Percentiles rank a stretch among this genome's conserved stretches.
Conservation (phyloP, 2,888 invertebrate species). For the Cremastinae sp. region DNA sequence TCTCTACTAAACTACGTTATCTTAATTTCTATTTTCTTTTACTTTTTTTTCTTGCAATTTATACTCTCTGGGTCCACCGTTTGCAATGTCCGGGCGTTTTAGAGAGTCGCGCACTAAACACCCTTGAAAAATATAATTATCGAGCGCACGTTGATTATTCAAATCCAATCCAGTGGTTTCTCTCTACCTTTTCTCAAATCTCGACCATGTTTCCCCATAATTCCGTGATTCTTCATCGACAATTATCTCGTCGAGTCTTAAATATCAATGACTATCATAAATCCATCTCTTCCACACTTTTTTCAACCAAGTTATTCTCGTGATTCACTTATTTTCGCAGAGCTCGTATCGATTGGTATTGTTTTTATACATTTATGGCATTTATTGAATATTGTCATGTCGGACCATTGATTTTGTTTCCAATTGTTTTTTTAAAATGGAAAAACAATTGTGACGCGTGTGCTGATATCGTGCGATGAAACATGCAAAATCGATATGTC, state of each 20-base stretch:
- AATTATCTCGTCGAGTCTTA: slow-evolving; percentile 69
- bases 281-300: slow-evolving; percentile 58
- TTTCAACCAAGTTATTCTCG: slow-evolving; percentile 38
- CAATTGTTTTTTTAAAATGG: slow-evolving; percentile 25
- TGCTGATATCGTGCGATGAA: slow-evolving; percentile 29
- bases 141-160: slow-evolving; percentile 75
- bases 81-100: slow-evolving; percentile 41
- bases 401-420: slow-evolving; percentile 64
- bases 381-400: slow-evolving; percentile 74
- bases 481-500: slow-evolving; percentile 71
- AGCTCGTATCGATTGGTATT: slow-evolving; percentile 29
- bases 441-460: slow-evolving; percentile 35
- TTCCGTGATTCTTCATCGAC: slow-evolving; percentile 52
- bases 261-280: slow-evolving; percentile 77
- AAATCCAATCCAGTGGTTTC: slow-evolving; percentile 51
- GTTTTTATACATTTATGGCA: slow-evolving; percentile 63
- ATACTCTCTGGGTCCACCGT: background rate
- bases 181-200: slow-evolving; percentile 50
- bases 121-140: slow-evolving; percentile 77
- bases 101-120: slow-evolving; percentile 54
- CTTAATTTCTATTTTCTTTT: too few relatives aligned
- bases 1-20: slow-evolving; percentile 22
- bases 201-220: slow-evolving; percentile 27
- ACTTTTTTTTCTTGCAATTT: slow-evolving; percentile 36
- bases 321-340: slow-evolving; percentile 28